Base-by-base conservation (phyloP, 2,113 vertebrate species). In the Pseudopipra pipra region DNA sequence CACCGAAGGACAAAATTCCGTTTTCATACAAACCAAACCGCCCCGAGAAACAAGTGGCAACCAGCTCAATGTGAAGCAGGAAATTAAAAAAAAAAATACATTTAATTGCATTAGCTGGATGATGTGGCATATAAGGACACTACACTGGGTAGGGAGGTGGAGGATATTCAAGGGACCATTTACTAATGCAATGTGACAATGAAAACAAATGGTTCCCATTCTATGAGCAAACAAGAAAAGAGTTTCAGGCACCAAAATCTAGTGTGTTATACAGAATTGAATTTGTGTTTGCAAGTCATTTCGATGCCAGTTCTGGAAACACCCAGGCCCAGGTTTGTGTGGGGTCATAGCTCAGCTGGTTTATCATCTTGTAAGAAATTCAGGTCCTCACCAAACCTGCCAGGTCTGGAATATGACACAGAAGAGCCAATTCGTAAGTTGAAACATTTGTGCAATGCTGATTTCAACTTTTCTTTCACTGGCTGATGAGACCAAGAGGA, bases 321-420 rank as follows among this genome's bases (percentile, higher is more conserved):
- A 87, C 1, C 3, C 3, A 58, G 24, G 15, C 25, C 31, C 39
- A 54, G 27, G 16, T 1, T 0, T 1, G 20, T 2, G 5, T 5
- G 15, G 5, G 31, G 6, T 5, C 21, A 33, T 8, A 20, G 31
- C 78, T 90, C 56, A 33, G 70, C 2, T 41, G 20, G 6, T 39
- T 92, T 39, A 56, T 21, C 15, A 37, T 20, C 22, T 28, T 49
- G 5, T 44, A 68, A 70, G 55, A 80, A 65, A 72, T 67, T 33
- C 22, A 9, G 12, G 44, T 65, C 27, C 16, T 80, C 52, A 33
- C 0, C 70, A 21, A 72, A 77, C 51, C 27, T 52, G 51, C 16
- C 2, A 52, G 46, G 33, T 23, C 37, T 49, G 6, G 27, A 72
- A 79, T 16, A 6, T 47, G 27, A 31, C 31, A 46, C 3, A 35